phyloP scores from a whole-genome alignment of 2,113 vertebrate genomes.

The Dromas ardeola region DNA sequence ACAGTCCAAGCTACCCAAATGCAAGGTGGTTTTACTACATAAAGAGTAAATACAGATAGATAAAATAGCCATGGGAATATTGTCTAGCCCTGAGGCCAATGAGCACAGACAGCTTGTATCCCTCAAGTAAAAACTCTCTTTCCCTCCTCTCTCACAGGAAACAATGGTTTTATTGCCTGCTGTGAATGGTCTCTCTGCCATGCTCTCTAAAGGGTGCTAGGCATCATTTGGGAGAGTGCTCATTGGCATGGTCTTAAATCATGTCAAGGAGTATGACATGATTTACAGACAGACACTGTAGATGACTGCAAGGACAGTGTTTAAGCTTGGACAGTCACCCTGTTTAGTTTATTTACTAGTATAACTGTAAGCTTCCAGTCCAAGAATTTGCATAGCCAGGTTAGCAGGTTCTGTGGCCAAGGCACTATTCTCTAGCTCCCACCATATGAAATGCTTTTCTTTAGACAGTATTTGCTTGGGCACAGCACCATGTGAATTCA shows the following conservation, averaged over 20 bases:
- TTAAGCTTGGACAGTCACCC: background rate
- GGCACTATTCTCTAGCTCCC: background rate
- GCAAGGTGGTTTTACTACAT: background rate
- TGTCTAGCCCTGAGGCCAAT: background rate
- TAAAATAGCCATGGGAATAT: background rate
- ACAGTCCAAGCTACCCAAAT: background rate
- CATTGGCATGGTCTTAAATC: background rate
- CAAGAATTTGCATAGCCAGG: background rate
- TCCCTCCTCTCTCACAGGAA: background rate
- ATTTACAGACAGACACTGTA: background rate
- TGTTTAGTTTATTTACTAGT: background rate
- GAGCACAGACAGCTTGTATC: background rate
- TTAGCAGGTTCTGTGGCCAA: background rate
- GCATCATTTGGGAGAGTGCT: background rate
- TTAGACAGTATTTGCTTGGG: background rate
- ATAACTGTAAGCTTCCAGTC: background rate
- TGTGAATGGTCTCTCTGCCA: background rate
- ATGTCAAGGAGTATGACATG: background rate
- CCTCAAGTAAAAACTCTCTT: background rate
- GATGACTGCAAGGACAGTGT: background rate
- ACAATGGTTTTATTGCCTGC: background rate
- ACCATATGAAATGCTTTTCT: background rate
- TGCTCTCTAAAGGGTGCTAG: background rate
- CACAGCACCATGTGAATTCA: background rate
- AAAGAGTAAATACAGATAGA: background rate